A percentile compares a stretch with the other conserved stretches of the same genome.
Conservation (phyloP, 2,113 vertebrate genomes). For the Nyctibius bracteatus region DNA sequence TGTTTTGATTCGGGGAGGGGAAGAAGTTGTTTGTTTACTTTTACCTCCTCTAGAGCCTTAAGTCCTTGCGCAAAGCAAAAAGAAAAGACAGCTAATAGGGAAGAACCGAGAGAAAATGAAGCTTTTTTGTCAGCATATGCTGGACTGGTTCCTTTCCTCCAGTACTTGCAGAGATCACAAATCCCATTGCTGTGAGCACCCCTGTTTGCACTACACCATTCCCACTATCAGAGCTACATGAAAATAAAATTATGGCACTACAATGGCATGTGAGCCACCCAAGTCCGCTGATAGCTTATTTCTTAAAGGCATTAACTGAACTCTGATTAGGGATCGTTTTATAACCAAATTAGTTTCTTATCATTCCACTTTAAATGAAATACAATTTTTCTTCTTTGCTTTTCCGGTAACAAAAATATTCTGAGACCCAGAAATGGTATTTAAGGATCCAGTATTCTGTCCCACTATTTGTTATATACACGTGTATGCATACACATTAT, state of each 20-base stretch:
- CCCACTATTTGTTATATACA: background rate
- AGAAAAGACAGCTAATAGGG: background rate
- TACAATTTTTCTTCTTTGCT: background rate
- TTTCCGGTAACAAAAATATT: background rate
- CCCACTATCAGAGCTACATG: background rate
- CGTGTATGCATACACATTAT: background rate
- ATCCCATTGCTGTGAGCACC: background rate
- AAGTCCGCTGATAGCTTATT: background rate
- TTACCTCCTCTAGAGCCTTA: background rate
- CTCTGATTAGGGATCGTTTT: background rate
- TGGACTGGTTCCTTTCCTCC: background rate
- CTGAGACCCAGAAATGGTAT: background rate
- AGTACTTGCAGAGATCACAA: background rate
- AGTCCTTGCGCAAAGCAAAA: background rate
- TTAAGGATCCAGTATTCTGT: background rate
- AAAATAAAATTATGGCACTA: background rate
- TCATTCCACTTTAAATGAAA: background rate
- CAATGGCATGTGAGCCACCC: background rate
- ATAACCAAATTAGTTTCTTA: background rate
- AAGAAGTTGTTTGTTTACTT: constrained; percentile 34
- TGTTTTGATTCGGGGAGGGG: background rate
- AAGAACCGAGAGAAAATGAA: background rate
- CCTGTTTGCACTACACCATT: background rate
- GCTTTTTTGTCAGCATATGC: background rate
- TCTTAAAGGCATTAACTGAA: background rate